A percentile compares a stretch with the other conserved stretches of the same genome.
Conservation (phyloP, 2,888 invertebrate species). For the Operophtera brumata region DNA sequence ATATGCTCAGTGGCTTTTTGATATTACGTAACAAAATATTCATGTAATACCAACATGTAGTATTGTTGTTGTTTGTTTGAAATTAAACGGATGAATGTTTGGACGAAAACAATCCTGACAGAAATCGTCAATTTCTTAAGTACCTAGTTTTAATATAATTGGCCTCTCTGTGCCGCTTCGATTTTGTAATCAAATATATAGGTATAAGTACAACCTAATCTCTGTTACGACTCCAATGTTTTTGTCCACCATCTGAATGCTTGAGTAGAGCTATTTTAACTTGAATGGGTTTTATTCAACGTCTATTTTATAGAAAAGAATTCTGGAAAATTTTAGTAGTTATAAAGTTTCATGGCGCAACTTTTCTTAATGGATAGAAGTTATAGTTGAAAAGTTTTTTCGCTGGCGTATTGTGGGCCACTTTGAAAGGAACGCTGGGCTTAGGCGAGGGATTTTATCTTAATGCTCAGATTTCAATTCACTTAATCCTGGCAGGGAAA, state of each 20-base stretch:
- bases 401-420: neutral
- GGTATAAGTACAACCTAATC: no score
- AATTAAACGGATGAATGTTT: no score
- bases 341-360: neutral
- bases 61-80: no score
- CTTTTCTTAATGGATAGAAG: slow-evolving; percentile 1
- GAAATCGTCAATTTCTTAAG: no score
- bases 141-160: no score
- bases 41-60: no score
- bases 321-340: neutral
- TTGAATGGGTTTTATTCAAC: slow-evolving; percentile 4
- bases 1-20: no score
- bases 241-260: slow-evolving; percentile 1
- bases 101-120: no score
- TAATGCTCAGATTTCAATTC: neutral
- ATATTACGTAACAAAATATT: no score
- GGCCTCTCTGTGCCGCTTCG: no score
- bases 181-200: no score
- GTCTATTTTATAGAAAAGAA: slow-evolving; percentile 1
- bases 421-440: neutral
- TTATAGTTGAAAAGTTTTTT: slow-evolving; percentile 1
- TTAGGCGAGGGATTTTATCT: neutral
- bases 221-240: neutral
- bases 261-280: slow-evolving; percentile 3
- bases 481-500: neutral